A percentile compares a stretch with the other conserved stretches of the same genome.
These are phyloP conservation scores for Vandiemenella viatica DNA, from an alignment of 2,888 invertebrate species.

Conservation along the genomic window DNA sequence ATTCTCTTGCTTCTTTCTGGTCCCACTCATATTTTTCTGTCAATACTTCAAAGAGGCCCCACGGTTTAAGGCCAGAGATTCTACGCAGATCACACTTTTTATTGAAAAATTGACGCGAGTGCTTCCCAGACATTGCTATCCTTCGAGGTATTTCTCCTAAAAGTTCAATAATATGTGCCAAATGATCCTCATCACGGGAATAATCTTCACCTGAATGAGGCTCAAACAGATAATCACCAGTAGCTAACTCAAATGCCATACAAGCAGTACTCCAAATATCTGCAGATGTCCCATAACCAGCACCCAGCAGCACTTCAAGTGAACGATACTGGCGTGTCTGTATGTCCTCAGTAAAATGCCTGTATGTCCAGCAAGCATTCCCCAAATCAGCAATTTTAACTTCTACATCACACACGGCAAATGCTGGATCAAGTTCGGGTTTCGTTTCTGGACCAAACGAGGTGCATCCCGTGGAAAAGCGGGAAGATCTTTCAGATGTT, in stretches of 20 bases:
- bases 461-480: neutral
- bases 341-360: constrained; percentile 97
- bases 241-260: constrained; percentile 99
- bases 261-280: constrained; percentile 99
- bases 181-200: constrained; percentile 93
- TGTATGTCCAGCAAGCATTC: constrained; percentile 95
- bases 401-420: constrained; percentile 73
- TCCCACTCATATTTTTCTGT: constrained; percentile 96
- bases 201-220: constrained; percentile 96
- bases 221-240: constrained; percentile 97
- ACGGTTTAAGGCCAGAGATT: constrained; percentile 90
- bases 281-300: constrained; percentile 91
- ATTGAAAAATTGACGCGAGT: constrained; percentile 89
- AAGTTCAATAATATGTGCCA: constrained; percentile 97
- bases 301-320: constrained; percentile 88
- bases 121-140: constrained; percentile 84
- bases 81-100: constrained; percentile 85
- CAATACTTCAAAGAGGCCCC: constrained; percentile 88
- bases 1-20: constrained; percentile 71
- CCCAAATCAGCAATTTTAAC: constrained; percentile 98
- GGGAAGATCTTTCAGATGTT: neutral
- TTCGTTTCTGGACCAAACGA: neutral
- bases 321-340: constrained; percentile 97
- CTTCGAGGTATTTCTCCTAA: constrained; percentile 89
- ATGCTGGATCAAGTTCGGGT: constrained; percentile 53